Conservation (phyloP, 2,113 vertebrate species). For the Lepus timidus region DNA sequence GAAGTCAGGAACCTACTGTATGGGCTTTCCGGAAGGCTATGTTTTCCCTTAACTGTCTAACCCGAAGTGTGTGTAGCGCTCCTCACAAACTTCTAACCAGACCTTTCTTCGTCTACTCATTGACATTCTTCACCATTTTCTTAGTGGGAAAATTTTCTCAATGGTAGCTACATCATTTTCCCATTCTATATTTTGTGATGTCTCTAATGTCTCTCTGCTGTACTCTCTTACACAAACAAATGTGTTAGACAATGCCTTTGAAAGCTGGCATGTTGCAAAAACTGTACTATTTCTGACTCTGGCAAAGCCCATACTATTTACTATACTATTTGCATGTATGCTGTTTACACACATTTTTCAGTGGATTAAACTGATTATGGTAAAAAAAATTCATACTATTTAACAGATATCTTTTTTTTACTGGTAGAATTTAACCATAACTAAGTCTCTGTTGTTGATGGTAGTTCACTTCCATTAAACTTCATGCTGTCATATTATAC, state of each 20-base stretch:
- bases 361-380: too few relatives aligned
- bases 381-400: not conserved
- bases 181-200: not conserved
- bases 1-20: not conserved
- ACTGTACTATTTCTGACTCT: accelerated
- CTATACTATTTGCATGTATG: not conserved
- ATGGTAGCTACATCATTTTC: not conserved
- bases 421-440: not conserved
- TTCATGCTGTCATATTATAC: not conserved
- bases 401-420: not conserved
- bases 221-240: not conserved
- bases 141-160: not conserved
- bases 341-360: not conserved
- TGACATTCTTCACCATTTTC: too few relatives aligned
- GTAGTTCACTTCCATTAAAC: not conserved
- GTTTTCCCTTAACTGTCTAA: not conserved
- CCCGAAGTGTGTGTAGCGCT: accelerated
- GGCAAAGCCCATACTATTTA: too few relatives aligned
- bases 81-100: not conserved
- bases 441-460: not conserved
- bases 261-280: not conserved
- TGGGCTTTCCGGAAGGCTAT: not conserved
- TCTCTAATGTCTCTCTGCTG: not conserved
- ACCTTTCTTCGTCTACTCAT: not conserved
- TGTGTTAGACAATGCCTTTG: not conserved